phyloP scores from a whole-genome alignment of 2,113 vertebrate genomes.

The Leptodactylus fuscus region DNA sequence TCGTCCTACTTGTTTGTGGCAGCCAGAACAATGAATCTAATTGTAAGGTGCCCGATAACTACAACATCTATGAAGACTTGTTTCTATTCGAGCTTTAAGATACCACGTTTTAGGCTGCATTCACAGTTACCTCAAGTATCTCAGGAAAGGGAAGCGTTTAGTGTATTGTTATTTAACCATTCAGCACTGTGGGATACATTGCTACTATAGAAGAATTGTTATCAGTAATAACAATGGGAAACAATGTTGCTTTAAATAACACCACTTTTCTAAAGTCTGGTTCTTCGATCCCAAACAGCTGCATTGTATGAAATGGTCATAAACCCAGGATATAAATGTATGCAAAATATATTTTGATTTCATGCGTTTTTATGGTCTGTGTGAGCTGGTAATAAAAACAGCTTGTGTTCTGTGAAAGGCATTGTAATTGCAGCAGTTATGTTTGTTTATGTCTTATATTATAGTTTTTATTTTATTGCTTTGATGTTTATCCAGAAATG shows the following conservation, averaged over 20 bases:
- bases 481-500: conserved; percentile 50
- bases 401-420: conserved; percentile 47
- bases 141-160: background rate
- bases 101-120: background rate
- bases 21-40: background rate
- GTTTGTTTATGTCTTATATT: conserved; percentile 52
- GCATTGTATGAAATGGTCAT: conserved; percentile 46
- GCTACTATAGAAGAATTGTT: background rate
- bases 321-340: conserved; percentile 42
- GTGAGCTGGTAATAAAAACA: conserved; percentile 50
- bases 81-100: background rate
- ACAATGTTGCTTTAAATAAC: conserved; percentile 24
- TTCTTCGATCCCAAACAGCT: conserved; percentile 21
- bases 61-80: background rate
- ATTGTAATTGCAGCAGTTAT: conserved; percentile 50
- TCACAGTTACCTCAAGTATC: background rate
- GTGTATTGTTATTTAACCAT: conserved; percentile 5
- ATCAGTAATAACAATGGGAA: conserved; percentile 4
- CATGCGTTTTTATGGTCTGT: conserved; percentile 37
- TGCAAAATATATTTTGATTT: conserved; percentile 52
- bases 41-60: background rate
- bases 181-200: conserved; percentile 1
- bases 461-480: conserved; percentile 49
- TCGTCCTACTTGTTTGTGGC: background rate
- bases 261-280: conserved; percentile 3